These are phyloP conservation scores for Cololabis saira DNA, from an alignment of 2,113 vertebrate genomes.

Conservation along the genomic window DNA sequence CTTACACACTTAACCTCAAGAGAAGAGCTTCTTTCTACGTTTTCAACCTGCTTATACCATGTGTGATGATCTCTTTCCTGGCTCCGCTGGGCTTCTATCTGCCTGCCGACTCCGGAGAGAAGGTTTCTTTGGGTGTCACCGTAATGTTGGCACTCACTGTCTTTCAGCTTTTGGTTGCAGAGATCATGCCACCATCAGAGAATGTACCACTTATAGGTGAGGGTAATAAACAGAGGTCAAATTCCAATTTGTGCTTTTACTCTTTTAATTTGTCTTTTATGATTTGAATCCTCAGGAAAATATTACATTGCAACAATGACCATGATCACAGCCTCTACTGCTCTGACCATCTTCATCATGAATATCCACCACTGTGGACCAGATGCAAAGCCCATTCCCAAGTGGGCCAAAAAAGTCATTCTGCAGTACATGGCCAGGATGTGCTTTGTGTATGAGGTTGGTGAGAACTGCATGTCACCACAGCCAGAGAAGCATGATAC, in stretches of 20 bases:
- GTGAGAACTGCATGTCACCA: slow-evolving; percentile 82
- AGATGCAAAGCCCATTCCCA: slow-evolving; percentile 85
- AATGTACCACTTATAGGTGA: slow-evolving; percentile 93
- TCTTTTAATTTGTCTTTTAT: slow-evolving; percentile 8
- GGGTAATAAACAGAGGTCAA: slow-evolving; percentile 16
- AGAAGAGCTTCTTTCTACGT: slow-evolving; percentile 90
- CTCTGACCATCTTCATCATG: slow-evolving; percentile 93
- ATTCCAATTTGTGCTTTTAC: neutral
- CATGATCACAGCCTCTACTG: slow-evolving; percentile 90
- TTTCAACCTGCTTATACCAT: slow-evolving; percentile 92
- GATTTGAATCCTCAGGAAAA: slow-evolving; percentile 80
- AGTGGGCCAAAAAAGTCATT: slow-evolving; percentile 86
- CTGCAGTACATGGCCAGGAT: slow-evolving; percentile 86
- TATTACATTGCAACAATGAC: slow-evolving; percentile 96
- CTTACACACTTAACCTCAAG: slow-evolving; percentile 88
- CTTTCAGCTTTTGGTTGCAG: slow-evolving; percentile 92
- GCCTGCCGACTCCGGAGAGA: slow-evolving; percentile 91
- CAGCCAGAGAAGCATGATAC: slow-evolving; percentile 55
- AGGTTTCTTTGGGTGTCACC: slow-evolving; percentile 91
- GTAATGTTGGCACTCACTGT: slow-evolving; percentile 92
- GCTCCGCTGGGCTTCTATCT: slow-evolving; percentile 92
- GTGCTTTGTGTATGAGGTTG: slow-evolving; percentile 86
- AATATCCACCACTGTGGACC: slow-evolving; percentile 91
- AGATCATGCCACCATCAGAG: slow-evolving; percentile 93
- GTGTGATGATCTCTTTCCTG: slow-evolving; percentile 91